Conservation (phyloP, 2,888 invertebrate species). For the Amitus sp. region DNA sequence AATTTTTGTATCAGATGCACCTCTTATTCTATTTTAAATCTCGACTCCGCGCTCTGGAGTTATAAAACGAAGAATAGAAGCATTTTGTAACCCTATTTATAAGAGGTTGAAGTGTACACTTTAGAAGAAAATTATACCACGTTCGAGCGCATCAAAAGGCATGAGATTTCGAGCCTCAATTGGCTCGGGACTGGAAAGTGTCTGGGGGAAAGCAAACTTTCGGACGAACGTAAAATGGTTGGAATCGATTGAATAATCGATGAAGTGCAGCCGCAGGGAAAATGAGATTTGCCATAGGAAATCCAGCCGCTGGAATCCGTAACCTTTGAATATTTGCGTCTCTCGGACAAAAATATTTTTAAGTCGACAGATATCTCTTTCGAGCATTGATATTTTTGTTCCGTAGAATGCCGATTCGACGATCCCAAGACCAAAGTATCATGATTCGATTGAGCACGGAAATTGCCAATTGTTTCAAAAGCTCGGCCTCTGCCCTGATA, state of each 20-base stretch:
- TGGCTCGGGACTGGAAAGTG: conserved; percentile 51
- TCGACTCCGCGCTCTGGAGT: too few species aligned
- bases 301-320: conserved; percentile 24
- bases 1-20: too few species aligned
- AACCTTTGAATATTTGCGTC: conserved; percentile 25
- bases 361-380: not conserved
- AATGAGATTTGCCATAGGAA: conserved; percentile 49
- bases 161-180: conserved; percentile 48
- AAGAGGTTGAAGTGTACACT: too few species aligned
- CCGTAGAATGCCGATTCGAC: not conserved
- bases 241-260: conserved; percentile 55
- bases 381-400: not conserved
- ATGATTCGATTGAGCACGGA: conserved; percentile 53
- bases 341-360: conserved; percentile 26
- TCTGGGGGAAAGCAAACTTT: conserved; percentile 46
- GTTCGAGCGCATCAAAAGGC: conserved; percentile 37
- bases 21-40: too few species aligned
- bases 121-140: conserved; percentile 13
- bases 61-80: too few species aligned
- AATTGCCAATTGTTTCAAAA: conserved; percentile 64
- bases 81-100: too few species aligned
- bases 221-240: conserved; percentile 51
- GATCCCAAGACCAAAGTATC: not conserved
- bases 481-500: conserved; percentile 58
- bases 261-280: conserved; percentile 47